A percentile compares a stretch with the other conserved stretches of the same genome.
Evolutionary conservation across 2,888 invertebrate species (phyloP).

Genomic region (Pachydiplax longipennis): DNA sequence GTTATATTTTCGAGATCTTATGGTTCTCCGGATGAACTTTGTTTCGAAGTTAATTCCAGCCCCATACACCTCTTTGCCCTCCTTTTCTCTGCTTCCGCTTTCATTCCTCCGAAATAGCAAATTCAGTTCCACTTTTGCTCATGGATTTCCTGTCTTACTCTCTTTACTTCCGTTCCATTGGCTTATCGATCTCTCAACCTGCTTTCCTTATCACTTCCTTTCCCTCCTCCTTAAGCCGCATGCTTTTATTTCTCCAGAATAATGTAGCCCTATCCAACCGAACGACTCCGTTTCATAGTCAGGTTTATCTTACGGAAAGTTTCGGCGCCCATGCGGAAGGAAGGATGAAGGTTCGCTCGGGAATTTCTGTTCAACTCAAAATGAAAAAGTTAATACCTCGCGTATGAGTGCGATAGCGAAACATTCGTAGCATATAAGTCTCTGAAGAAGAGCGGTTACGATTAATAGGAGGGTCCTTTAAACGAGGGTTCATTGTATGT

Average conservation of each 20-base stretch:
- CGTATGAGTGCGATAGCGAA: no score
- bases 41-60: neutral
- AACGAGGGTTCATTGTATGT: no score
- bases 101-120: no score
- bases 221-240: neutral
- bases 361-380: neutral
- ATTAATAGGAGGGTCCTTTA: no score
- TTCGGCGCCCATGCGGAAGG: neutral
- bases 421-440: no score
- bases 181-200: neutral
- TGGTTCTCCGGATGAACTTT: no score
- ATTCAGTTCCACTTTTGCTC: neutral
- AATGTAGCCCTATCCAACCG: neutral
- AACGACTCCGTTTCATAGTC: neutral
- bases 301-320: neutral
- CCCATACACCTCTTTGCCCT: neutral
- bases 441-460: no score
- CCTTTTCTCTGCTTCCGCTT: neutral
- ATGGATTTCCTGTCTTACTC: neutral
- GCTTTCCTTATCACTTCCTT: neutral
- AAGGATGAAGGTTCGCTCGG: neutral
- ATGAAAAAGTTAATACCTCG: no score
- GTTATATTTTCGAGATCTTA: no score
- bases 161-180: neutral
- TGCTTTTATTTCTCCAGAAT: neutral